Evolutionary conservation across 2,113 vertebrate species (phyloP).

Genomic region (Gopherus evgoodei): DNA sequence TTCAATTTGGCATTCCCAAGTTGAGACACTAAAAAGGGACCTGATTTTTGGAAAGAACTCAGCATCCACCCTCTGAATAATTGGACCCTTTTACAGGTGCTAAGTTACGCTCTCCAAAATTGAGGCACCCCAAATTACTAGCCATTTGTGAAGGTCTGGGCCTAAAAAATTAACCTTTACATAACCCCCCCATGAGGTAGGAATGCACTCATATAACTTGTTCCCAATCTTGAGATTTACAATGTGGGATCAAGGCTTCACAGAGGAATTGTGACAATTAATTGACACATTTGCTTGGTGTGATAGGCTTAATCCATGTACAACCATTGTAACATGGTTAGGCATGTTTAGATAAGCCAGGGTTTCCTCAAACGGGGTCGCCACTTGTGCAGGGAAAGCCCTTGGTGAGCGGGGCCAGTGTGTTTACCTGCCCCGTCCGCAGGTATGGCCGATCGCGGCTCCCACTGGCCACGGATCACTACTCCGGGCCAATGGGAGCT

Average conservation of each 20-base stretch:
- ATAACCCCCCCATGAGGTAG: background rate
- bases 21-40: background rate
- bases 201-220: background rate
- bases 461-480: too few relatives aligned
- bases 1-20: background rate
- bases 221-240: background rate
- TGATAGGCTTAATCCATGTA: background rate
- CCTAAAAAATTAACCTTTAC: background rate
- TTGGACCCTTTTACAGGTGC: background rate
- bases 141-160: background rate
- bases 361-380: too few relatives aligned
- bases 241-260: background rate
- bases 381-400: too few relatives aligned
- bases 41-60: background rate
- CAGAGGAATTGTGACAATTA: background rate
- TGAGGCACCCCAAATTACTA: background rate
- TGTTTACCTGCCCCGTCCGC: too few relatives aligned
- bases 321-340: background rate
- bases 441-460: too few relatives aligned
- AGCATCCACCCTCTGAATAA: background rate
- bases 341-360: background rate
- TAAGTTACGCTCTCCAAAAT: background rate
- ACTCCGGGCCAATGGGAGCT: too few relatives aligned
- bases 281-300: background rate
- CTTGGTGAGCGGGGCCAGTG: too few relatives aligned